phyloP scores from a whole-genome alignment of 2,113 vertebrate species.

The Bostrychus sinensis region DNA sequence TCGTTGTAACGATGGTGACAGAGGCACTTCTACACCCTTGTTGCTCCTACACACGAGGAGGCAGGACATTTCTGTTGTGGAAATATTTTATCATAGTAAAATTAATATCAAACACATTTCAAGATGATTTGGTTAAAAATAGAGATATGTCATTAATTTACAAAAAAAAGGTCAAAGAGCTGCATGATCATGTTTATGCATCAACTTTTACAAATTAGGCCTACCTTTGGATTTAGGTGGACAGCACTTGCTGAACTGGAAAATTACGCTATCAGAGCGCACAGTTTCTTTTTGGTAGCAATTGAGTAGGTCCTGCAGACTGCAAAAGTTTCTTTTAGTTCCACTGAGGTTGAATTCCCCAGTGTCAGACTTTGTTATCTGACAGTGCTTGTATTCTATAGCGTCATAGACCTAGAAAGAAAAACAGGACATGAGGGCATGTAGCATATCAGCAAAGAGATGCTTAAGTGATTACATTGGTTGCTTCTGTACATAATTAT shows the following conservation, averaged over 20 bases:
- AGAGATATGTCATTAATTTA: background rate
- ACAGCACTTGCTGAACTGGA: slow-evolving; percentile 94
- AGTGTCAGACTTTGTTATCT: slow-evolving; percentile 86
- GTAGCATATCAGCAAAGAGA: background rate
- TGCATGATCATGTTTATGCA: background rate
- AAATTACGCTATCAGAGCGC: slow-evolving; percentile 91
- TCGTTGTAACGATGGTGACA: slow-evolving; percentile 85
- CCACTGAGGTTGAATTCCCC: slow-evolving; percentile 93
- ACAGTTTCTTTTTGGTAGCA: slow-evolving; percentile 98
- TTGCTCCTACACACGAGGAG: slow-evolving; percentile 91
- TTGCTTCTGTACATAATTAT: background rate
- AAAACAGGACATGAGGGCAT: background rate
- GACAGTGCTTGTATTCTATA: slow-evolving; percentile 92
- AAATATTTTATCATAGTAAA: background rate
- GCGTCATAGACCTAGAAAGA: slow-evolving; percentile 72
- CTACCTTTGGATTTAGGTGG: slow-evolving; percentile 94
- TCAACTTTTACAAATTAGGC: background rate
- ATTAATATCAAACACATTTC: background rate
- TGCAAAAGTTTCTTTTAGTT: slow-evolving; percentile 90
- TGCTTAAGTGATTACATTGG: background rate
- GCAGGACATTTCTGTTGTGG: slow-evolving; percentile 89
- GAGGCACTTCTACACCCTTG: slow-evolving; percentile 83
- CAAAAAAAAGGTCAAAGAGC: background rate
- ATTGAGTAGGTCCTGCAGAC: slow-evolving; percentile 89
- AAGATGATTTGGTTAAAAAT: background rate